Base-by-base conservation (phyloP, 2,797 vertebrate genomes). In the Denticeps clupeoides region DNA sequence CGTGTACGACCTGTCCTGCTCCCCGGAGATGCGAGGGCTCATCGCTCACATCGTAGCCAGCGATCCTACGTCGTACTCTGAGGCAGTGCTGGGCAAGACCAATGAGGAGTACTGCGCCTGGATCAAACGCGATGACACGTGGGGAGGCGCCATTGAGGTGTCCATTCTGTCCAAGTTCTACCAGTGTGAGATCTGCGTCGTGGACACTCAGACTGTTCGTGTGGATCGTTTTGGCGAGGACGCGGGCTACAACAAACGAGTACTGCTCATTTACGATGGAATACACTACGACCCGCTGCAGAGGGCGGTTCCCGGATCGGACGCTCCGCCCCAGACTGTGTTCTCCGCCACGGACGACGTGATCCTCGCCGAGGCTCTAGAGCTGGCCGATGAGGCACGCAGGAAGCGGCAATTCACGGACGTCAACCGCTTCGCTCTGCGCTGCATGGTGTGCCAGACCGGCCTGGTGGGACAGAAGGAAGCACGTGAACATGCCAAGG, bases 101-200 rank as follows among this genome's bases (percentile, higher is more conserved):
- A 99, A 99, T 42, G 64, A 87, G 43, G 92, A 98, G 1, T 99
- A 99, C 60, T 99, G 95, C 48, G 26, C 84, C 4, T 99, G 95
- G 95, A 98, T 98, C 65, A 59, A 75, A n/a, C 85, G 84, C 4
- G 87, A 87, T 11, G 93, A 97, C 59, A 95, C 90, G 1, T 99
- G 95, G 94, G 95, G 95, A 1, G 95, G 95, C 2, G 95, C 94
- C 65, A 99, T 99, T 27, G 95, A 99, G 64, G 86, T 99, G 47
- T 96, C 94, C 3, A 94, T 98, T 55, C 71, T 99, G 9, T 91
- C 94, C 47, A 96, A 95, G 61, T 96, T 91, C 61, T 99, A 97
- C 77, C 91, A 90, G 51, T 96, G 93, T 1, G 95, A 99, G 67
- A 97, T 99, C 70, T 96, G 95, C 8, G 91, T 99, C 58, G 95